A percentile compares a stretch with the other conserved stretches of the same genome.
Evolutionary conservation across 2,888 invertebrate species (phyloP).

Genomic region (Rosalia funebris): DNA sequence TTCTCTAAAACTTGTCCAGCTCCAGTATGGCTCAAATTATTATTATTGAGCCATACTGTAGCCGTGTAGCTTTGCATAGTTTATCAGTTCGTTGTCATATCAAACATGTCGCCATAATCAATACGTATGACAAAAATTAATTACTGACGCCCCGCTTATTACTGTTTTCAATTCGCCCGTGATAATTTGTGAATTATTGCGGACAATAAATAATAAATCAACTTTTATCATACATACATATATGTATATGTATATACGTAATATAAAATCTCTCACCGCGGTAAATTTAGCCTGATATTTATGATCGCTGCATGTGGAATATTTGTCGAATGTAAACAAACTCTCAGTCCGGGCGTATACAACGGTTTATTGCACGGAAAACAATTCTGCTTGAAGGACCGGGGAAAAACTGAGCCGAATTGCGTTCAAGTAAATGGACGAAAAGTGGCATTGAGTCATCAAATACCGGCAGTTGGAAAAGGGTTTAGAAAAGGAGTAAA

Average conservation of each 20-base stretch:
- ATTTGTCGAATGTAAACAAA: constrained; percentile 16
- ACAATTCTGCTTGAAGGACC: not conserved
- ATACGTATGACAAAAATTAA: constrained; percentile 16
- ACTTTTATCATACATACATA: constrained; percentile 14
- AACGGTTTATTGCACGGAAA: not conserved
- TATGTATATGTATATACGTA: not conserved
- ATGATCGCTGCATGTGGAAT: constrained; percentile 7
- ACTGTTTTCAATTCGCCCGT: constrained; percentile 12
- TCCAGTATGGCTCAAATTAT: no score
- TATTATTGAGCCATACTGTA: no score
- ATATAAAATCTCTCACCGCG: constrained; percentile 6
- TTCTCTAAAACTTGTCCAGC: no score
- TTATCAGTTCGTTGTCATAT: no score
- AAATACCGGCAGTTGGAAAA: no score
- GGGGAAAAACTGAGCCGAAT: not conserved
- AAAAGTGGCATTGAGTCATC: no score
- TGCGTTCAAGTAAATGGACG: no score
- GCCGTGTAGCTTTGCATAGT: no score
- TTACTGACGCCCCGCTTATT: constrained; percentile 3
- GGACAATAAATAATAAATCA: constrained; percentile 21
- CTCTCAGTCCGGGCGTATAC: not conserved
- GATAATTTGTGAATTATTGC: constrained; percentile 21
- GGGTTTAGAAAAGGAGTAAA: no score
- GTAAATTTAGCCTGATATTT: constrained; percentile 10
- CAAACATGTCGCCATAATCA: constrained; percentile 5